Evolutionary conservation across 2,113 vertebrate species (phyloP), one percentile per base, ranked within the genome.

Genomic region (Sitta europaea): DNA sequence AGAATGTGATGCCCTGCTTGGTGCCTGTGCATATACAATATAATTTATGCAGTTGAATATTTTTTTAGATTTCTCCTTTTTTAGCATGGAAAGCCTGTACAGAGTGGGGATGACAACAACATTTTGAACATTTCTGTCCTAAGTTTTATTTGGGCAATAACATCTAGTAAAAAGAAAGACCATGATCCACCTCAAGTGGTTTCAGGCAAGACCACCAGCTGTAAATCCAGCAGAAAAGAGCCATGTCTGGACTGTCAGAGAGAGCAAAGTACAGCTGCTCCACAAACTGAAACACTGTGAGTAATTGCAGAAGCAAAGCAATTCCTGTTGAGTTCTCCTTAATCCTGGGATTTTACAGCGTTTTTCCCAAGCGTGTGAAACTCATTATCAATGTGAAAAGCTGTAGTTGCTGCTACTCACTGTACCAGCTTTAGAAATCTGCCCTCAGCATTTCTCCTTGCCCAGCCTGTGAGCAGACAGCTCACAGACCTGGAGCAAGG

Each of bases 321-420:
- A 90, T 88, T 95, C 92, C 91, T 93, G 42, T 53, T 5, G 1
- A 94, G 20, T 53, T 36, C 38, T 78, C 81, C 73, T 84, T 66
- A 67, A 80, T 84, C 73, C 71, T 61, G 63, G 92, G 47, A 88
- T 72, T 93, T 85, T 77, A 38, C 83, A 42, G 53, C 50, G 47
- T n/a, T 95, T 91, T 78, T 86, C 88, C 45, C 31, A 43, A 77
- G 78, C 51, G 74, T 77, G 29, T 86, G 91, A 97, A 97, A 96
- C 73, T 94, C 72, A 42, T 71, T 61, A 54, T 51, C 79, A 82
- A 63, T 23, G 67, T 82, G 84, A 75, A 89, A 70, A 91, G 83
- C 89, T 61, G 86, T 3, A 81, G 94, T 42, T 86, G 85, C 94
- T 71, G 70, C 59, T 81, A 76, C 73, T 70, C 28, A 9, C 40